Evolutionary conservation across 92 coral and sea anemone species (phyloP), one percentile per base, ranked within the genome.

Genomic region (Diadumene lineata): DNA sequence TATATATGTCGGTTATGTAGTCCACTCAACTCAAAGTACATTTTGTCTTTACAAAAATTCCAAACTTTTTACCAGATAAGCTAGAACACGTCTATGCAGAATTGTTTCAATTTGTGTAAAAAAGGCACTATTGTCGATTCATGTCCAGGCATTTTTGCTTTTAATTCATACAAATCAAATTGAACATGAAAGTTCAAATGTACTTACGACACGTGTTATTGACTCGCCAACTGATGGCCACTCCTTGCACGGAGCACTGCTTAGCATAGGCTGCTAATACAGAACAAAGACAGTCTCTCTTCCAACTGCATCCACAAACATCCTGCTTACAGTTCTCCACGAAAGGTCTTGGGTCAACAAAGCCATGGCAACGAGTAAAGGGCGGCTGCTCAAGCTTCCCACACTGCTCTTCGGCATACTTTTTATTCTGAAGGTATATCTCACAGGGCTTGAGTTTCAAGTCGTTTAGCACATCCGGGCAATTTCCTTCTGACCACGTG

Each of bases 261-360:
- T 74, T 75, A 4, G 88, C 92, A 75, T 87, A 87, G 26, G 87
- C 88, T 18, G 77, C 79, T 43, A 87, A 34, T 13, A 79, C 79
- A 17, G 92, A 82, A 24, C 92, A 87, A 15, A 66, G 76, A 48
- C 92, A 87, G 60, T 79, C 88, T 60, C 78, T 57, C 10, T 73
- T 58, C 13, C 80, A 82, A 50, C 64, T 34, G 53, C 92, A 87
- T 15, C 81, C 82, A 70, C 92, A 87, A 0, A 87, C 85, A 60
- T 87, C 92, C 43, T 83, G 81, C 57, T 83, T 74, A 65, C 92
- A 87, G 71, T 87, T 86, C 78, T 82, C 82, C 1, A 87, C 31
- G 72, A 87, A 87, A 50, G 78, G 88, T 56, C 61, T 74, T 7
- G 88, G 92, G 13, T 87, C 92, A 61, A 87, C 92, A 50, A 69